Evolutionary conservation across 2,797 vertebrate genomes (phyloP), one percentile per base, ranked within the genome.

Genomic region (Spondyliosoma cantharus): DNA sequence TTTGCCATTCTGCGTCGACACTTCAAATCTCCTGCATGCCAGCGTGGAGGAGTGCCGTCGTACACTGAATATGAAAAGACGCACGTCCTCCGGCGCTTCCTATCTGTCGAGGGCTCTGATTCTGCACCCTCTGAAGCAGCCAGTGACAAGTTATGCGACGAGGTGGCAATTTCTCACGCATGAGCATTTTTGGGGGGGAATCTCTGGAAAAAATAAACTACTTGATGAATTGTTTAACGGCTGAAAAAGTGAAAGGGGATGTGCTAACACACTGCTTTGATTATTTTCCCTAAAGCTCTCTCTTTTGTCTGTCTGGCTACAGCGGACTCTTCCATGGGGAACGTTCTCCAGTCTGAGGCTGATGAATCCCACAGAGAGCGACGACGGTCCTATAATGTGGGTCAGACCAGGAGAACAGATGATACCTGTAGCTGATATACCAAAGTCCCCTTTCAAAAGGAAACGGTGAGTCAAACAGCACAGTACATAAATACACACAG

Each of bases 331-430:
- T 89, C 98, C 98, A 0, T 99, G 98, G 98, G 98, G 98, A 78
- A 97, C 96, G 2, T 92, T 96, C 78, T 99, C 98, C 93, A 98
- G 96, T 91, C 95, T 99, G 91, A 96, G 95, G 81, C 91, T 94
- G 90, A 96, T 96, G 92, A 95, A 94, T 92, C 98, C 97, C 77
- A 96, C 94, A 66, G 97, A 99, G 80, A 99, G 98, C 43, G 98
- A 99, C 83, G 98, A 99, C 70, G 98, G 98, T 69, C 98, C 98
- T 59, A 99, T 99, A 82, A 96, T 99, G 97, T 99, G 98, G 98
- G 98, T 99, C 88, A 96, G 98, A 54, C 98, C 98, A 0, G 98
- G 98, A 93, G 98, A 99, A 53, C 98, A 99, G 93, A 98, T 99
- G 98, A 99, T 99, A 91, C 98, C 98, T 65, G 96, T 99, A 91